Evolutionary conservation across 1,140 invertebrate species (phyloP).

Genomic region (Sesamia nonagrioides): DNA sequence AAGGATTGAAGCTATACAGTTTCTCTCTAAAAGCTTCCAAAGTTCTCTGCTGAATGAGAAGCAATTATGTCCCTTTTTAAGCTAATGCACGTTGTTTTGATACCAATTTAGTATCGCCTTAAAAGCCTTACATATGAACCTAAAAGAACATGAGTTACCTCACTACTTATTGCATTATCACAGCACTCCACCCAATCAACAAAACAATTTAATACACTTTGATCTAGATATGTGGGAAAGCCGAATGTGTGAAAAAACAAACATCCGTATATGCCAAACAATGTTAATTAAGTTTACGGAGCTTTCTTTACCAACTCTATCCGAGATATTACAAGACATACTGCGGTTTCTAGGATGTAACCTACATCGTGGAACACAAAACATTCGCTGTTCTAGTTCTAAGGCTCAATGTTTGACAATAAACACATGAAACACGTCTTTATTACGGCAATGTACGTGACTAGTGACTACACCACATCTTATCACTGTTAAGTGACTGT

Average conservation of each 20-base stretch:
- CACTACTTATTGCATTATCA: no score
- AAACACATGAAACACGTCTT: constrained; percentile 30
- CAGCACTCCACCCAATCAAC: no score
- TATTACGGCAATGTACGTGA: constrained; percentile 30
- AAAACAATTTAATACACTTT: neutral
- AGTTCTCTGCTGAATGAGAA: no score
- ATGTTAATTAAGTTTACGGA: constrained; percentile 15
- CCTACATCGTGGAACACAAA: neutral
- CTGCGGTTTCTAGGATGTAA: constrained; percentile 23
- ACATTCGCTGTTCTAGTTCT: neutral
- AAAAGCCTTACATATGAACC: no score
- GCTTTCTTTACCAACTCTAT: constrained; percentile 19
- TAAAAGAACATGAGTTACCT: neutral
- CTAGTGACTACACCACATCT: neutral
- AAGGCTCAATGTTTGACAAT: constrained; percentile 28
- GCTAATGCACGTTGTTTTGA: no score
- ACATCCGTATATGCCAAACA: constrained; percentile 19
- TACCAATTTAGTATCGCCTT: no score
- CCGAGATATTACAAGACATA: neutral
- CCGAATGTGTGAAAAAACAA: neutral
- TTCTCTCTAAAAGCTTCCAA: no score
- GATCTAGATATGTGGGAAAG: neutral
- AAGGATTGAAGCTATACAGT: no score
- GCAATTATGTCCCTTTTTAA: no score
- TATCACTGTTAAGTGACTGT: neutral